Evolutionary conservation across 2,113 vertebrate species (phyloP).

Genomic region (Lanius collurio): DNA sequence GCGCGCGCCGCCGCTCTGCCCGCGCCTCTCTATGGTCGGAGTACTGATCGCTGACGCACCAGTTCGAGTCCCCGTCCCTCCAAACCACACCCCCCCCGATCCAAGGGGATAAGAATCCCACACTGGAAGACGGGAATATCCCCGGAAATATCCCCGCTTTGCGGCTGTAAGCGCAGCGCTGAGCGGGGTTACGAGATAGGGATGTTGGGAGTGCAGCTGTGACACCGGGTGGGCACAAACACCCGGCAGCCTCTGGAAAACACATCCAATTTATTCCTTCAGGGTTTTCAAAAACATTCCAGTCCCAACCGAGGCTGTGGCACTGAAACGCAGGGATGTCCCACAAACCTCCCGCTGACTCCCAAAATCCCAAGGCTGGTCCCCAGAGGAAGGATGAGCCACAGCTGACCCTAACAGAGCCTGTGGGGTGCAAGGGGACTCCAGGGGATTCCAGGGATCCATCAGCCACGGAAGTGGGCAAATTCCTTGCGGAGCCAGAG

Average conservation of each 20-base stretch:
- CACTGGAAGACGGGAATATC: fast-evolving
- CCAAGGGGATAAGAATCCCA: fast-evolving
- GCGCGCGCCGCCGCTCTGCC: neutral
- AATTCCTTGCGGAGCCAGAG: constrained; percentile 92
- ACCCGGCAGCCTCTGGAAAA: neutral
- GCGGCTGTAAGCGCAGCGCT: neutral
- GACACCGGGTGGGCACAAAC: fast-evolving
- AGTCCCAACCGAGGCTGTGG: neutral
- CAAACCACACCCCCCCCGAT: neutral
- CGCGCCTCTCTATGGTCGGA: neutral
- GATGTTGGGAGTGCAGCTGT: fast-evolving
- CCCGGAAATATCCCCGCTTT: fast-evolving
- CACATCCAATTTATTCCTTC: constrained; percentile 39
- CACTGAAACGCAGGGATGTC: fast-evolving
- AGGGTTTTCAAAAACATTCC: neutral
- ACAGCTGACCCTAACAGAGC: fast-evolving
- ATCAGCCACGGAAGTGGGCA: constrained; percentile 81
- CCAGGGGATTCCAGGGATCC: neutral
- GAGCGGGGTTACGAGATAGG: neutral
- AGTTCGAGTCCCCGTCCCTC: neutral
- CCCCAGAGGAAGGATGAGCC: neutral
- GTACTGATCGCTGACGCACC: fast-evolving
- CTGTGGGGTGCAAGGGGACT: neutral
- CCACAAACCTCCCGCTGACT: fast-evolving
- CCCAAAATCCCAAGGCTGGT: neutral